Evolutionary conservation across 2,797 vertebrate genomes (phyloP), one percentile per base, ranked within the genome.

Genomic region (Nyctalus aviator): DNA sequence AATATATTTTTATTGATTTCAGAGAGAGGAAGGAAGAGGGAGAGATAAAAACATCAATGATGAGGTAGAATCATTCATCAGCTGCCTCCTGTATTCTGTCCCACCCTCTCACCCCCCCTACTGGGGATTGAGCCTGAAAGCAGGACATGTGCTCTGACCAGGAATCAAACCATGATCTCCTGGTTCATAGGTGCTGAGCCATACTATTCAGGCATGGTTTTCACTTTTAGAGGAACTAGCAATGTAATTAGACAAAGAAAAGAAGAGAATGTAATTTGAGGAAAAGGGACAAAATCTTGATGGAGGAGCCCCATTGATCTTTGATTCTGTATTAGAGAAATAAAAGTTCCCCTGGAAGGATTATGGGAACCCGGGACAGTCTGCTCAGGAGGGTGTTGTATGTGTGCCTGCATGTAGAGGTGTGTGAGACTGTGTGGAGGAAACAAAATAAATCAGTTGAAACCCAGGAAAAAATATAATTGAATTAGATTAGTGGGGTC

Each of bases 241-340:
- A 90, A 14, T 90, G 23, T 72, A 62, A 94, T 73, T 88, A 88
- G 20, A 55, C 17, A 94, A 79, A 25, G 35, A 27, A 91, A 88
- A 83, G 87, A 79, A 87, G 69, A 73, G 72, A 62, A 53, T 23
- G 66, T 85, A 17, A 27, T 18, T 81, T 55, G 64, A 8, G 18
- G 9, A 3, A 59, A 68, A 88, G 73, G 76, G 59, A 71, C 35
- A 68, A 84, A 66, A 73, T 21, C 21, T 72, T 88, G 53, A 69
- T 71, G 11, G 53, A 84, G 44, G 48, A 18, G 8, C 66, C 62
- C 44, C 8, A 9, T 23, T 84, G 44, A 79, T 27, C 27, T 84
- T 92, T 37, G 48, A 73, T 35, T 79, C 10, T 64, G n/a, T 53
- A 6, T 92, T 88, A 72, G 64, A 84, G 55, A 73, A 84, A 62